Evolutionary conservation across 2,888 invertebrate genomes (phyloP).

Genomic region (Adineta ricciae): DNA sequence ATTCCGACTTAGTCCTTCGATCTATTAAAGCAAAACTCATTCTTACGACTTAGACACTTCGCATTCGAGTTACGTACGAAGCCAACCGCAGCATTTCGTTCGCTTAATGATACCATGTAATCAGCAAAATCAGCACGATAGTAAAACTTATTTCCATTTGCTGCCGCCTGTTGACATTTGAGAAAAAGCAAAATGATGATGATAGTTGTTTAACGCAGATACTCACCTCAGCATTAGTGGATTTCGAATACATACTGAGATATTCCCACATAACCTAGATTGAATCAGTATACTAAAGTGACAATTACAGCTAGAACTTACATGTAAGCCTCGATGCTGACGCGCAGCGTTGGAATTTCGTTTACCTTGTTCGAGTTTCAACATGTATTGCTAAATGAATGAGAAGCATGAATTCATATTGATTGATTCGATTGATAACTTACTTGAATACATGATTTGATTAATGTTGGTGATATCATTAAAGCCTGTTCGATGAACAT

Average conservation of each 20-base stretch:
- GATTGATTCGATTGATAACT: background rate
- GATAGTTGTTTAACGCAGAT: background rate
- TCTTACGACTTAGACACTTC: background rate
- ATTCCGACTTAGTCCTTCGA: background rate
- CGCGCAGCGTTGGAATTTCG: background rate
- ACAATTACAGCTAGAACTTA: background rate
- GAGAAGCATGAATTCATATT: background rate
- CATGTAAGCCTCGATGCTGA: conserved; percentile 1
- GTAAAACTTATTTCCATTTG: background rate
- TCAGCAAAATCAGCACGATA: background rate
- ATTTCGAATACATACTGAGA: background rate
- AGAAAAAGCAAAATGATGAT: background rate
- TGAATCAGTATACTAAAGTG: background rate
- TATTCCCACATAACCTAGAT: conserved; percentile 14
- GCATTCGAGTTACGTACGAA: background rate
- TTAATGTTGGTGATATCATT: background rate
- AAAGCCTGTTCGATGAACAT: conserved; percentile 9
- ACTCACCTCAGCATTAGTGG: background rate
- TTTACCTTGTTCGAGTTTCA: background rate
- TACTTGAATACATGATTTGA: conserved; percentile 3
- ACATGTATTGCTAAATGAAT: conserved; percentile 9
- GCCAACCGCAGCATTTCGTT: background rate
- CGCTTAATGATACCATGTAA: background rate
- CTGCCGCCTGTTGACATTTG: background rate
- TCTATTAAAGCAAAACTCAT: no score